Base-by-base conservation (phyloP, 2,888 invertebrate species). In the Tipula helvola region DNA sequence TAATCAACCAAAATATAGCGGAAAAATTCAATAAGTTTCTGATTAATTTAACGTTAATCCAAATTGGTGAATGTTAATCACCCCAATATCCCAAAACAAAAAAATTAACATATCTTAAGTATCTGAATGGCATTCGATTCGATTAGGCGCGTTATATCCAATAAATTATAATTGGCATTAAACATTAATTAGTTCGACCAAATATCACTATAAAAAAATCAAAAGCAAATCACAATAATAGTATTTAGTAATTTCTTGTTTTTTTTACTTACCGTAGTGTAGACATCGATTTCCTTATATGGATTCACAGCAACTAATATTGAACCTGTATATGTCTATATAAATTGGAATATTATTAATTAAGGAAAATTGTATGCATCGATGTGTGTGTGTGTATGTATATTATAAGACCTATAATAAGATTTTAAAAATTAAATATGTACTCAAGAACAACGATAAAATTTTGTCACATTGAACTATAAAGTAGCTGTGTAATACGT, bases 301-400 rank as follows among this genome's bases (percentile, higher is more conserved):
- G 98, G 98, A 93, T 98, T 98, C 89, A 98, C 97, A 89, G 97
- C 97, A 89, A 97, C 96, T 90, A 98, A 93, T 92, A 98, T 97
- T 87, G 97, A 96, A 89, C 97, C 97, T 87, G 97, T 97, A 92
- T 97, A 97, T 87, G 97, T 98, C 97, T 98, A 93, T 90, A 88
- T 36, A 16, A 39, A 41, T 85, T 39, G 39, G 8, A 57, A 52
- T 88, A 89, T 89, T 87, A 88, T 87, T 90, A 88, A 90, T 93
- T 92, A 93, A 93, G 93, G 93, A 93, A 93, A 90, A 90, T 87
- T 88, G 41, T 86, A 87, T 42, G n/a, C 47, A 16, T 41, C 18
- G 36, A 12, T n/a, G 36, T 52, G n/a, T 39, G 28, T 28, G 28
- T 47, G 13, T 47, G 13, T 47, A 2, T 47, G 0, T 3, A n/a